phyloP scores from a whole-genome alignment of 2,797 vertebrate genomes.

The Silurus lanzhouensis region DNA sequence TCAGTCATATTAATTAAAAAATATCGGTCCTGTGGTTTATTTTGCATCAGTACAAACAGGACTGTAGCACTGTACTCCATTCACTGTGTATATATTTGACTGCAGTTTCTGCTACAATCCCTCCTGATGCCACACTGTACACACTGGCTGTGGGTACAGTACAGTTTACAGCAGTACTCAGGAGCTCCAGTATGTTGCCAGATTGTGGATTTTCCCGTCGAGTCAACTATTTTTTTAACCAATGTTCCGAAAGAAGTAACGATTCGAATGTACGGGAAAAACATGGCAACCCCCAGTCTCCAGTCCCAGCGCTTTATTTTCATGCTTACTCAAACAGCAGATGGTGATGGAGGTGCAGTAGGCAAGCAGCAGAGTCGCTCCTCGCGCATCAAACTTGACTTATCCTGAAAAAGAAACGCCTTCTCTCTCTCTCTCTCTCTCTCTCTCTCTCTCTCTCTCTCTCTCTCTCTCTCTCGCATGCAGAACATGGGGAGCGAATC shows the following conservation, averaged over 20 bases:
- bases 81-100: background rate
- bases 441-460: slow-evolving; percentile 5
- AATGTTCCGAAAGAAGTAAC: background rate
- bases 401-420: background rate
- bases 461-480: background rate
- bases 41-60: background rate
- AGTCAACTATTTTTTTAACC: background rate
- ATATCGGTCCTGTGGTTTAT: background rate
- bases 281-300: slow-evolving; percentile 21
- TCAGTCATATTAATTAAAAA: background rate
- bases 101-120: background rate
- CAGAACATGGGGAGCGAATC: background rate
- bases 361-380: background rate
- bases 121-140: background rate
- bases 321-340: slow-evolving; percentile 15
- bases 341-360: slow-evolving; percentile 18
- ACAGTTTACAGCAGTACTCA: background rate
- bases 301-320: background rate
- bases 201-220: background rate
- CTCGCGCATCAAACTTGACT: slow-evolving; percentile 17
- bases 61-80: background rate
- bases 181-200: background rate
- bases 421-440: background rate
- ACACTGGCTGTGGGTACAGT: background rate
- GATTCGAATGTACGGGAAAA: background rate